phyloP scores from a whole-genome alignment of 2,888 invertebrate species.

The Nomada flava region DNA sequence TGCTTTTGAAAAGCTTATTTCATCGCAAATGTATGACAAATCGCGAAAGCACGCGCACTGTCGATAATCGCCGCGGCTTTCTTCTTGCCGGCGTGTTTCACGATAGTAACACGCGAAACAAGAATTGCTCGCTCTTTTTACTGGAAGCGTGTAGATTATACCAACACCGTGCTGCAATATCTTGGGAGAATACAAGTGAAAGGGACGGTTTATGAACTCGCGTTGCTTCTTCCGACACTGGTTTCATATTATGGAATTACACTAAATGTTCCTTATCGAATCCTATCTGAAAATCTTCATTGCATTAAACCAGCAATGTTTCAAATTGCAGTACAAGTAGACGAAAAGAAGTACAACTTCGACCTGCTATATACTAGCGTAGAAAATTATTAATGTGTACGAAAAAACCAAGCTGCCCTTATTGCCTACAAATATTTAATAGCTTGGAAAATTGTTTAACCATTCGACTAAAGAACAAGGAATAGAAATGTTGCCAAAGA shows the following conservation, averaged over 20 bases:
- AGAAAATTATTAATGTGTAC: too few species aligned
- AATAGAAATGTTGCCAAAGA: not conserved
- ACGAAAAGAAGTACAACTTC: too few species aligned
- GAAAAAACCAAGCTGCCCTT: too few species aligned
- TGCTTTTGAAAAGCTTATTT: not conserved
- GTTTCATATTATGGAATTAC: conserved; percentile 31
- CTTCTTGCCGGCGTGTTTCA: conserved; percentile 34
- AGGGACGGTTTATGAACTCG: conserved; percentile 68
- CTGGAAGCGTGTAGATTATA: conserved; percentile 56
- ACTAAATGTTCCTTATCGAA: not conserved
- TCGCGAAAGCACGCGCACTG: not conserved
- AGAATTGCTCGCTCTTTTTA: conserved; percentile 57
- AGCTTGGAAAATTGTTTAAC: not conserved
- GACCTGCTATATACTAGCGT: too few species aligned
- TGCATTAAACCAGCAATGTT: not conserved
- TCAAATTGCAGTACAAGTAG: too few species aligned
- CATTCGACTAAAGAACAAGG: not conserved
- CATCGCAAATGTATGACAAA: not conserved
- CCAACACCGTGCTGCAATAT: conserved; percentile 69
- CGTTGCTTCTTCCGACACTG: conserved; percentile 44
- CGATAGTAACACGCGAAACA: conserved; percentile 41
- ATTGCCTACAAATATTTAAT: too few species aligned
- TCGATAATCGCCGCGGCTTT: conserved; percentile 15
- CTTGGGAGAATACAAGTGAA: conserved; percentile 76
- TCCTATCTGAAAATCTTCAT: not conserved